Conservation (phyloP, 2,888 invertebrate genomes). For the Tenodera sinensis region DNA sequence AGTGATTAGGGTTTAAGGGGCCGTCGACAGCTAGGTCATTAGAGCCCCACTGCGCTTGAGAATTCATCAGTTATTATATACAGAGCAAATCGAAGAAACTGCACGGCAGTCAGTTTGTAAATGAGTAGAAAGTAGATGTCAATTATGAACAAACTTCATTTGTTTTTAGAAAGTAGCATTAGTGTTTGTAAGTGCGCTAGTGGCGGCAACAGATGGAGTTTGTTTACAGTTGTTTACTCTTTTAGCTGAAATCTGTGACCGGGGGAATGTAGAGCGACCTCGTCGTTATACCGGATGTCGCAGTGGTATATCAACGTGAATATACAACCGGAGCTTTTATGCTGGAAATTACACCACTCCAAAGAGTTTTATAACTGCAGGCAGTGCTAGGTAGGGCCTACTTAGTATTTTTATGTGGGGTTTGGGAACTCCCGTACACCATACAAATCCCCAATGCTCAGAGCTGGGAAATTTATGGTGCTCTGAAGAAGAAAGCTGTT, state of each 20-base stretch:
- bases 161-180: no score
- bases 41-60: no score
- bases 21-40: no score
- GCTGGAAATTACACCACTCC: not conserved
- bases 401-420: not conserved
- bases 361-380: not conserved
- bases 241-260: not conserved
- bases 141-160: no score
- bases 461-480: not conserved
- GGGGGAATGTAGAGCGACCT: no score
- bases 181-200: no score
- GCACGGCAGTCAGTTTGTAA: no score
- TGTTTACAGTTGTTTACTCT: not conserved
- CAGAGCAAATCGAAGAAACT: no score
- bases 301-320: not conserved
- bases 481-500: not conserved
- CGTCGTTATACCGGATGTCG: not conserved
- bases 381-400: not conserved
- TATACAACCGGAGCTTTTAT: not conserved
- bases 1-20: no score
- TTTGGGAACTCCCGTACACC: not conserved
- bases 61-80: no score
- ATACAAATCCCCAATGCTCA: not conserved
- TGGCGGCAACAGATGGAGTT: no score
- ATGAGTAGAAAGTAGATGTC: no score